phyloP scores from a whole-genome alignment of 2,888 invertebrate genomes.

The Philereme vetulata region DNA sequence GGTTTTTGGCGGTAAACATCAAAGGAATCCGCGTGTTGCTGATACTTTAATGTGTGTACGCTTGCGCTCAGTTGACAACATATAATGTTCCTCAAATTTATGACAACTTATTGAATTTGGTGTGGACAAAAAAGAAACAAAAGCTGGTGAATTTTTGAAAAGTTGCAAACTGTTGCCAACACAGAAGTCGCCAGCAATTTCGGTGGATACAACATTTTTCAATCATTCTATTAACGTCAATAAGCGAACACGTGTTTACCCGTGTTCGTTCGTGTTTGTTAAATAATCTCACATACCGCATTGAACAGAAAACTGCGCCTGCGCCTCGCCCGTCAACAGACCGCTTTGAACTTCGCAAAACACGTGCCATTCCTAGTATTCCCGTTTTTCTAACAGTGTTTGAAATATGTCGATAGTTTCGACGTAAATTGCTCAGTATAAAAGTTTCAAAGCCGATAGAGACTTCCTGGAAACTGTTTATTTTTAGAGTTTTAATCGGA shows the following conservation, averaged over 20 bases:
- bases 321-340: slow-evolving; percentile 45
- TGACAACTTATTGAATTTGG: too few relatives aligned
- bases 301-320: slow-evolving; percentile 33
- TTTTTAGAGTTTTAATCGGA: neutral
- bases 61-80: too few relatives aligned
- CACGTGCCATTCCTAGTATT: slow-evolving; percentile 28
- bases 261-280: slow-evolving; percentile 31
- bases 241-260: slow-evolving; percentile 30
- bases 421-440: slow-evolving; percentile 24
- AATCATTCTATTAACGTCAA: neutral
- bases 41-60: too few relatives aligned
- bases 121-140: too few relatives aligned
- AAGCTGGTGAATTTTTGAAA: too few relatives aligned
- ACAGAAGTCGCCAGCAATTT: too few relatives aligned
- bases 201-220: neutral
- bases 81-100: too few relatives aligned
- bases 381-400: slow-evolving; percentile 22
- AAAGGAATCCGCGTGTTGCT: too few relatives aligned
- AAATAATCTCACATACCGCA: slow-evolving; percentile 33
- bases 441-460: slow-evolving; percentile 17
- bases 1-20: too few relatives aligned
- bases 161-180: too few relatives aligned
- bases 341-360: slow-evolving; percentile 46
- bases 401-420: slow-evolving; percentile 22
- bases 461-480: slow-evolving; percentile 11